Base-by-base conservation (phyloP, 2,797 vertebrate species). In the Heliangelus exortis region DNA sequence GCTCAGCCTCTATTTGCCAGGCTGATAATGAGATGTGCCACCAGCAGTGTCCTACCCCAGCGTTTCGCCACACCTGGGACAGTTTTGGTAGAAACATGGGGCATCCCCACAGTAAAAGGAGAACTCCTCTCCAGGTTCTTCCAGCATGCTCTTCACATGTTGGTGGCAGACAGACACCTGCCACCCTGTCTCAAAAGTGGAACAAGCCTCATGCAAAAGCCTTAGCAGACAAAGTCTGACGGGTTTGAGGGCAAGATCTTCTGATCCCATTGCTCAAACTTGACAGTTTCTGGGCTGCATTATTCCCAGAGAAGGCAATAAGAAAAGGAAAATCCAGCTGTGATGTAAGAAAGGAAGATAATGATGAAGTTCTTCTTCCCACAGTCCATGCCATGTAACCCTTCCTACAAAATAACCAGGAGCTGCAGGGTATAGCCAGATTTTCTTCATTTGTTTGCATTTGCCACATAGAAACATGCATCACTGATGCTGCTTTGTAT, bases 111-210 rank as follows among this genome's bases (percentile, higher is more conserved):
- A 10, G 26, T 48, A 78, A 48, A 14, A 61, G 43, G 18, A 41
- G 22, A 72, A 12, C 15, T 67, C 23, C 18, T 8, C 6, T 4
- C 21, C 14, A n/a, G 25, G 26, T 12, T 58, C 84, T 34, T 9
- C 25, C 1, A 20, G 31, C 43, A 36, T 4, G 20, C 9, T 14
- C 12, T 51, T 78, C 48, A 29, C 0, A 0, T 57, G 41, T 6
- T 2, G 0, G 65, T 6, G 3, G 18, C 61, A 68, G 58, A n/a
- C 62, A 39, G 12, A 66, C 62, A 31, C 41, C 9, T 26, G 67
- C 48, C 73, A 15, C 28, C 11, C 31, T 65, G 19, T 33, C 22
- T 66, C 20, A 11, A 53, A 78, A 72, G 7, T 10, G 34, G 82
- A 87, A 33, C 4, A 62, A 13, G 15, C 23, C 45, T n/a, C 13